Evolutionary conservation across 2,888 invertebrate species (phyloP).

Genomic region (Agrenia bidenticulata): DNA sequence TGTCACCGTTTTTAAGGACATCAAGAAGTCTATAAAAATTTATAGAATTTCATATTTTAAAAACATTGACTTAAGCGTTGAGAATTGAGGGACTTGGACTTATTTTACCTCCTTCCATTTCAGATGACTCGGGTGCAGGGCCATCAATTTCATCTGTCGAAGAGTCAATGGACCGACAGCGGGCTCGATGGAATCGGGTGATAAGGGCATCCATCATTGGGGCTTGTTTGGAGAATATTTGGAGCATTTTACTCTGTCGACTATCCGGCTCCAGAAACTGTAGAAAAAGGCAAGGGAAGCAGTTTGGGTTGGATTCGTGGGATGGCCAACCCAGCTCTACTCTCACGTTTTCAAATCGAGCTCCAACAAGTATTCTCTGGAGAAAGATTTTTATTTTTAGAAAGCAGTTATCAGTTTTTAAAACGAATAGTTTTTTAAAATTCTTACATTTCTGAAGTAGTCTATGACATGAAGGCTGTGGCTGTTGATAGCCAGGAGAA

Average conservation of each 20-base stretch:
- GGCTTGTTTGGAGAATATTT: conserved; percentile 61
- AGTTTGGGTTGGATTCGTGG: conserved; percentile 75
- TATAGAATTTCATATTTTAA: conserved; percentile 11
- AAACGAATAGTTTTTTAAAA: conserved; percentile 3
- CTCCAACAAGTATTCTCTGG: conserved; percentile 78
- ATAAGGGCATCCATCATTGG: conserved; percentile 52
- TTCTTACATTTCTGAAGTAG: conserved; percentile 52
- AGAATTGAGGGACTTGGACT: background rate
- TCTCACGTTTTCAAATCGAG: conserved; percentile 83
- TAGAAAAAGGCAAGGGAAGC: conserved; percentile 86
- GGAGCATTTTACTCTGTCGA: conserved; percentile 73
- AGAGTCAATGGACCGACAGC: conserved; percentile 41
- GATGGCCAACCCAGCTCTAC: conserved; percentile 91
- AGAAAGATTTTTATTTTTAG: no score
- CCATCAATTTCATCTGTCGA: conserved; percentile 36
- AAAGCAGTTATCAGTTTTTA: no score
- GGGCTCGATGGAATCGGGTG: conserved; percentile 48
- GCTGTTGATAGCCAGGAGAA: conserved; percentile 73
- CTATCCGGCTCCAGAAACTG: conserved; percentile 79
- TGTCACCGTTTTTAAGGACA: conserved; percentile 56
- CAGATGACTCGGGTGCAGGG: conserved; percentile 39
- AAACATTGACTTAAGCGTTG: background rate
- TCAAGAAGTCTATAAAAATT: conserved; percentile 57
- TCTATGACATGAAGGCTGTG: conserved; percentile 52
- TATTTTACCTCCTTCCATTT: conserved; percentile 46